phyloP scores from a whole-genome alignment of 2,797 vertebrate species.

The Phoeniculus purpureus region DNA sequence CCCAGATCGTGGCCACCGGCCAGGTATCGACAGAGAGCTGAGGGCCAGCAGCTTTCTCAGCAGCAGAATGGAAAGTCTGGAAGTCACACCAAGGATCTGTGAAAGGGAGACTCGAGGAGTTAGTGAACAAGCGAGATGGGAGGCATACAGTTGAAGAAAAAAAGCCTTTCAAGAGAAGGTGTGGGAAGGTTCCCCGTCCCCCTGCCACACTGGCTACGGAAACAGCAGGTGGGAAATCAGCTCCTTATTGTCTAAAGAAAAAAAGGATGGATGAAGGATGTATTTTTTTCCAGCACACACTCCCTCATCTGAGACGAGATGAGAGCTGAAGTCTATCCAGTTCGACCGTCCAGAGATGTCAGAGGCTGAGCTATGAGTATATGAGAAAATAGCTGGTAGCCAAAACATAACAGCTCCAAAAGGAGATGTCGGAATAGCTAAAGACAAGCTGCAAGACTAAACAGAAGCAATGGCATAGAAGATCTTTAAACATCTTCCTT shows the following conservation, averaged over 20 bases:
- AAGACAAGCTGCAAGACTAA: neutral
- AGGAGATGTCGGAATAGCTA: neutral
- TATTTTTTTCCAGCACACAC: neutral
- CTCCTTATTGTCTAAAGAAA: neutral
- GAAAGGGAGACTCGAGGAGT: neutral
- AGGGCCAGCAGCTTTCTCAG: neutral
- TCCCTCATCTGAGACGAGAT: neutral
- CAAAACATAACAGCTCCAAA: neutral
- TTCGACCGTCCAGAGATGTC: neutral
- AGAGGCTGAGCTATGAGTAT: neutral
- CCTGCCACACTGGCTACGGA: accelerated
- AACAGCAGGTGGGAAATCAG: neutral
- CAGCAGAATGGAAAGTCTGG: neutral
- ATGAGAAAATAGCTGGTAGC: conserved; percentile 35
- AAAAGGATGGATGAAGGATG: neutral
- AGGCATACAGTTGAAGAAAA: neutral
- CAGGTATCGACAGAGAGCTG: neutral
- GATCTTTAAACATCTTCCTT: conserved; percentile 4
- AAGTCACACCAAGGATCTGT: neutral
- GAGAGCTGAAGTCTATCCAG: neutral
- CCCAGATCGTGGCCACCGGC: accelerated
- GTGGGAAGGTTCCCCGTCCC: neutral
- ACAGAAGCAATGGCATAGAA: conserved; percentile 16
- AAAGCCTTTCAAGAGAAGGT: neutral
- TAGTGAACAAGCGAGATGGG: neutral